Evolutionary conservation across 2,113 vertebrate genomes (phyloP).

Genomic region (Lates calcarifer): DNA sequence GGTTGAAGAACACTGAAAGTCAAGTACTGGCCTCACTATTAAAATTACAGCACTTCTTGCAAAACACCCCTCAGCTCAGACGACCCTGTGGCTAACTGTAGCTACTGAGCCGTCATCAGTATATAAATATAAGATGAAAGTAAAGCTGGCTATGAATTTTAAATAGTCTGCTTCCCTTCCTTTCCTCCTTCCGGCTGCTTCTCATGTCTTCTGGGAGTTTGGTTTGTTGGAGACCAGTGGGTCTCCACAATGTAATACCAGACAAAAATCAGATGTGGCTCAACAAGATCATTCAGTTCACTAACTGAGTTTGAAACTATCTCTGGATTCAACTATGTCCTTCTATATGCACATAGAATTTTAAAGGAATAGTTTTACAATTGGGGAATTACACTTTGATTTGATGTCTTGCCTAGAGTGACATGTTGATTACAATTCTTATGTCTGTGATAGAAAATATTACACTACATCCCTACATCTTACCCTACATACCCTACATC

Average conservation of each 20-base stretch:
- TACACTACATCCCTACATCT: too few relatives aligned
- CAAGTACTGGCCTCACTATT: slow-evolving; percentile 21
- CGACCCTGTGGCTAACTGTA: slow-evolving; percentile 19
- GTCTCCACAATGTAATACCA: not conserved
- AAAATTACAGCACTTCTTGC: slow-evolving; percentile 23
- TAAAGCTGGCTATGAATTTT: slow-evolving; percentile 56
- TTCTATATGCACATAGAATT: not conserved
- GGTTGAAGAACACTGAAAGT: slow-evolving; percentile 34
- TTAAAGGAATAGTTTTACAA: not conserved
- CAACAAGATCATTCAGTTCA: not conserved
- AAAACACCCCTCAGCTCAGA: slow-evolving; percentile 16
- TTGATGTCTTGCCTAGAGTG: not conserved
- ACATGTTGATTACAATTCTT: too few relatives aligned
- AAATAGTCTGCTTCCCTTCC: slow-evolving; percentile 19
- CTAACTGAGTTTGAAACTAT: slow-evolving; percentile 9
- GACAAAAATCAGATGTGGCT: slow-evolving; percentile 5
- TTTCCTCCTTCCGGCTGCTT: not conserved
- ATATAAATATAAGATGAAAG: slow-evolving; percentile 55
- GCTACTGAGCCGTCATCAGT: slow-evolving; percentile 33
- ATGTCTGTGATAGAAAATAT: too few relatives aligned
- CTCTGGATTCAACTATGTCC: not conserved
- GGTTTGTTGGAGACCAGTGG: not conserved
- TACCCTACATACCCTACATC: too few relatives aligned
- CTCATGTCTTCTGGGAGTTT: not conserved
- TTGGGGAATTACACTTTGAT: not conserved